Base-by-base conservation (phyloP, 2,888 invertebrate species). In the Aporophyla nigra region DNA sequence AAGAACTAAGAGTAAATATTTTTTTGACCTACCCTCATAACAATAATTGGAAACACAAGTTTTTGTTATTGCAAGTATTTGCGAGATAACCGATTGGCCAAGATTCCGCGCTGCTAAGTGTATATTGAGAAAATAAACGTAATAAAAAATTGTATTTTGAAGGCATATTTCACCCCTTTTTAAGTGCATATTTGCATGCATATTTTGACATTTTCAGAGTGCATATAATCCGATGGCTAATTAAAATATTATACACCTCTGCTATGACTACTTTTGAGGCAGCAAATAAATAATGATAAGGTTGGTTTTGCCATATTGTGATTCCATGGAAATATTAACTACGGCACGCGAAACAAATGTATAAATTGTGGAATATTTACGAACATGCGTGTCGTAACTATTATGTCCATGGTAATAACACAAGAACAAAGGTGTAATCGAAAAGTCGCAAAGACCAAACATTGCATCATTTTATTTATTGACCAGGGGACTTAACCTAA, bases 381-480 rank as follows among this genome's bases (percentile, higher is more conserved):
- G 21, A 27, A 62, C 46, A 54, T 27, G 5, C 54, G 0, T 27
- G 49, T 40, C 46, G 3, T 43, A 27, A 12, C 2, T 33, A 59
- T 70, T 51, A 70, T 46, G 21, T 53, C 33, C 33, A 33, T 76
- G 46, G 16, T 1, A n/a, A 59, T 51, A 69, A 53, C 51, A 69
- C 72, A 76, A 78, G 21, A 79, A n/a, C 14, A n/a, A 76, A 76
- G 24, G n/a, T 33, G n/a, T 19, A 67, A 27, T 53, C 4, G 4
- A 46, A 2, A 54, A 14, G 9, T 49, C 53, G 51, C 7, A 40
- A 12, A 46, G 59, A 49, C 40, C 46, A 66, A 49, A 68, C 7
- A 33, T 46, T 21, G 19, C 61, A 53, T 40, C 16, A 46, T 75
- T 14, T 49, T 19, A 49, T n/a, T 33, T 12, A 54, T 51, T 40